Base-by-base conservation (phyloP, 2,113 vertebrate genomes). In the Butorides virescens region DNA sequence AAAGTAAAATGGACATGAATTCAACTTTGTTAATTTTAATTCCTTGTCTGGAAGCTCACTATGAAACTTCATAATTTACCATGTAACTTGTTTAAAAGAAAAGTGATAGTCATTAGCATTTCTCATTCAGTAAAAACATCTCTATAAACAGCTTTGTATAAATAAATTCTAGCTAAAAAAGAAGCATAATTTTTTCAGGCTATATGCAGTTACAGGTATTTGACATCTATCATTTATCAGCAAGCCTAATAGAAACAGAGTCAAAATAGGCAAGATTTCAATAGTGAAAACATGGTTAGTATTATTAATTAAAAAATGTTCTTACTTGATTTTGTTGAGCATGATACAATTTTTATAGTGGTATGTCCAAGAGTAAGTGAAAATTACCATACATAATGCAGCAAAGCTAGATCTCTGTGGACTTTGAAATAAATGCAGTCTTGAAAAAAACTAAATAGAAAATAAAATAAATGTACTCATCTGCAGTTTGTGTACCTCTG, bases 111-210 rank as follows among this genome's bases (percentile, higher is more conserved):
- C 37, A 81, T 71, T 67, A 86, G 2, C 37, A 26, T 80, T 95
- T 27, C 20, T 59, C 0, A 2, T 80, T 90, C 26, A 26, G 29
- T 88, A 96, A 89, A 84, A 91, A 42, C 71, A 88, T 63, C 9
- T 83, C 84, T 63, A 62, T 59, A 44, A 91, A 42, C 26, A 93
- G 42, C 71, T 76, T 91, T 21, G 44, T 42, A 36, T 86, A 74
- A 92, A 95, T 89, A 88, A 96, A 86, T 49, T 80, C 12, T 46
- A 71, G 66, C 44, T 52, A 58, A 81, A 42, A 95, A 88, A 71
- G 7, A 59, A 13, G 1, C 26, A 37, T 75, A 59, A 25, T 91
- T 96, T 89, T 94, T 87, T 56, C 23, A 95, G 56, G 53, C 37
- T 88, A 25, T 37, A 88, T 86, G 32, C 61, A 94, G 55, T 88